Evolutionary conservation across 2,113 vertebrate genomes (phyloP).

Genomic region (Tretioscincus oriximinensis): DNA sequence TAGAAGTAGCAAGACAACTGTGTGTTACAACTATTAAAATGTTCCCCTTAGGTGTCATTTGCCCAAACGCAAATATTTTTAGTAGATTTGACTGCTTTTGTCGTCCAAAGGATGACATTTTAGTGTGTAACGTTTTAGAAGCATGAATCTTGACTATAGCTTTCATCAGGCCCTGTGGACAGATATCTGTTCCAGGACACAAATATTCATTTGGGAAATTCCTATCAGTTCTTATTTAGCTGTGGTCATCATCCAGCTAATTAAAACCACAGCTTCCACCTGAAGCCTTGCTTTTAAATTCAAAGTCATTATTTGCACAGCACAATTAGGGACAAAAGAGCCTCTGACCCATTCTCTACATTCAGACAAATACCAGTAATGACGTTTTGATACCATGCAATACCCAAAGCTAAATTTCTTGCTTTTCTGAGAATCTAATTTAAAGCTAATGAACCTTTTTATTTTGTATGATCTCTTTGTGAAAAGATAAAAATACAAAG

Average conservation of each 20-base stretch:
- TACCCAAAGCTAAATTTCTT: conserved; percentile 37
- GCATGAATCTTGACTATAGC: background rate
- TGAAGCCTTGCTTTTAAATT: conserved; percentile 17
- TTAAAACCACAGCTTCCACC: conserved; percentile 17
- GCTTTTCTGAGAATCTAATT: conserved; percentile 34
- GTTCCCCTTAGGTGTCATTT: background rate
- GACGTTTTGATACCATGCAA: conserved; percentile 5
- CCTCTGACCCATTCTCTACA: conserved; percentile 3
- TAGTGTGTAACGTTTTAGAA: background rate
- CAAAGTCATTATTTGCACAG: conserved; percentile 12
- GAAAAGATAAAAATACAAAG: background rate
- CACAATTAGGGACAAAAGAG: background rate
- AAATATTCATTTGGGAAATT: conserved; percentile 10
- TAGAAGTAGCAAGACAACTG: background rate
- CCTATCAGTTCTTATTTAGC: conserved; percentile 13
- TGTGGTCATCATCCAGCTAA: conserved; percentile 17
- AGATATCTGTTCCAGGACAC: background rate
- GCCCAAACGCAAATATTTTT: background rate
- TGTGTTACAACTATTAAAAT: background rate
- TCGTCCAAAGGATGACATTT: background rate
- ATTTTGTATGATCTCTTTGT: background rate
- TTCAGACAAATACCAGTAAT: conserved; percentile 11
- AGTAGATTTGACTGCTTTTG: background rate
- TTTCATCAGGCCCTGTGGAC: background rate
- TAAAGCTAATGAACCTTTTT: conserved; percentile 27